Evolutionary conservation across 2,888 invertebrate genomes (phyloP).

Genomic region (Heteropelma amictum): DNA sequence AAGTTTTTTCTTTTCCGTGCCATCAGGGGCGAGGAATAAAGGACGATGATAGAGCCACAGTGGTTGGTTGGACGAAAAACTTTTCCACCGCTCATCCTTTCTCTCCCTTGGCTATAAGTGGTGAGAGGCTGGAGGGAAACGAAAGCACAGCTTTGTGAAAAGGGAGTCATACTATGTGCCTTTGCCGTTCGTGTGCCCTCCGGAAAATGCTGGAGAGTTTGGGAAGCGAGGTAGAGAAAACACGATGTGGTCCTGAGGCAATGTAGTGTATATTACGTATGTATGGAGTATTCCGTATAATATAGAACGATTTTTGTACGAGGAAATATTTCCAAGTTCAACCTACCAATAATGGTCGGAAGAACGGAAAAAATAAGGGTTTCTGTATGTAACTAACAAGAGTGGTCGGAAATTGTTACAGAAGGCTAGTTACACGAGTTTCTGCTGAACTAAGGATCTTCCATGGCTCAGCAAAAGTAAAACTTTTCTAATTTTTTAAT

Average conservation of each 20-base stretch:
- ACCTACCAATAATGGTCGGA: too few relatives aligned
- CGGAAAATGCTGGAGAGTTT: not conserved
- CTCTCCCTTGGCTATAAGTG: not conserved
- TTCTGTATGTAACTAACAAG: too few relatives aligned
- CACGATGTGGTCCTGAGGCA: not conserved
- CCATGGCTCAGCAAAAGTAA: too few relatives aligned
- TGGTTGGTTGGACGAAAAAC: conserved; percentile 3
- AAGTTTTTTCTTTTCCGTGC: not conserved
- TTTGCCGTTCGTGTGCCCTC: conserved; percentile 11
- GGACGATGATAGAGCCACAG: not conserved
- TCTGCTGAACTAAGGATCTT: too few relatives aligned
- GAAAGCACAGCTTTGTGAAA: conserved; percentile 11
- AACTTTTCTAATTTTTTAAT: too few relatives aligned
- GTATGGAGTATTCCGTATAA: too few relatives aligned
- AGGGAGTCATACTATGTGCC: conserved; percentile 10
- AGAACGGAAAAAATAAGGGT: too few relatives aligned
- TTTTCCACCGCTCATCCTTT: conserved; percentile 3
- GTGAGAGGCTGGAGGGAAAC: not conserved
- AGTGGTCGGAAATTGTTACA: too few relatives aligned
- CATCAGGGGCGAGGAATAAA: conserved; percentile 10
- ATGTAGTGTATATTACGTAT: not conserved
- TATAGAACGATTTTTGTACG: too few relatives aligned
- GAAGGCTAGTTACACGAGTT: too few relatives aligned
- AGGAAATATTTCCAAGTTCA: too few relatives aligned
- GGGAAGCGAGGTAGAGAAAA: not conserved